Evolutionary conservation across 1,140 invertebrate genomes (phyloP).

Genomic region (Anoplolepis gracilipes): DNA sequence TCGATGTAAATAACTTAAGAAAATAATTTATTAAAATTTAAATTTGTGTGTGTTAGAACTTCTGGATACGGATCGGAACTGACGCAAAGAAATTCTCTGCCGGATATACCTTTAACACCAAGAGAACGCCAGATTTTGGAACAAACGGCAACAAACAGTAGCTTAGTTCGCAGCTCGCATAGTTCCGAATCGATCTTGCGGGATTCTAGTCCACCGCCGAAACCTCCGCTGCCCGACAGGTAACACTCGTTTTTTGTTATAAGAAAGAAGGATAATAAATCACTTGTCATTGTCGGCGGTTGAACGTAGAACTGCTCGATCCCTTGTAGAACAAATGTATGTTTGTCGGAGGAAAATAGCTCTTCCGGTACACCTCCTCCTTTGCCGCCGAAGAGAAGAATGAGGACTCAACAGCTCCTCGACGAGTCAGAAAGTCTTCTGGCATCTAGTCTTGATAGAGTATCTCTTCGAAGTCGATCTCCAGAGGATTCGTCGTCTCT

Average conservation of each 20-base stretch:
- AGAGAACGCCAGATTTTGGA: conserved; percentile 90
- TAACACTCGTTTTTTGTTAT: conserved; percentile 77
- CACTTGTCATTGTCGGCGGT: neutral
- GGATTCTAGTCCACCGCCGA: conserved; percentile 91
- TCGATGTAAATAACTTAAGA: conserved; percentile 3
- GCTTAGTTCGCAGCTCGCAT: conserved; percentile 89
- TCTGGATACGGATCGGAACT: conserved; percentile 83
- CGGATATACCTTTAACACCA: conserved; percentile 94
- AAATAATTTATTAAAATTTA: too few species aligned
- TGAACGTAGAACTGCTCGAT: conserved; percentile 25
- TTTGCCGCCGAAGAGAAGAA: conserved; percentile 91
- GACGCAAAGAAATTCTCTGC: conserved; percentile 89
- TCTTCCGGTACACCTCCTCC: conserved; percentile 87
- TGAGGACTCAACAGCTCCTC: conserved; percentile 84
- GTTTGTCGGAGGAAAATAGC: conserved; percentile 82
- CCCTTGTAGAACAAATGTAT: conserved; percentile 78
- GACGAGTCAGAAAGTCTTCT: conserved; percentile 86
- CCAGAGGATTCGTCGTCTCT: conserved; percentile 90
- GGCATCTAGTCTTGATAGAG: conserved; percentile 87
- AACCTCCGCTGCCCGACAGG: conserved; percentile 93
- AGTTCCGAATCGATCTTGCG: conserved; percentile 91
- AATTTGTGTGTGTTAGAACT: conserved; percentile 77
- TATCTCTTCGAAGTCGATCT: conserved; percentile 88
- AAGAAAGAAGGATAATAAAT: conserved; percentile 6
- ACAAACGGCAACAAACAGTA: conserved; percentile 86